Evolutionary conservation across 2,888 invertebrate genomes (phyloP).

Genomic region (Perizoma affinitatum): DNA sequence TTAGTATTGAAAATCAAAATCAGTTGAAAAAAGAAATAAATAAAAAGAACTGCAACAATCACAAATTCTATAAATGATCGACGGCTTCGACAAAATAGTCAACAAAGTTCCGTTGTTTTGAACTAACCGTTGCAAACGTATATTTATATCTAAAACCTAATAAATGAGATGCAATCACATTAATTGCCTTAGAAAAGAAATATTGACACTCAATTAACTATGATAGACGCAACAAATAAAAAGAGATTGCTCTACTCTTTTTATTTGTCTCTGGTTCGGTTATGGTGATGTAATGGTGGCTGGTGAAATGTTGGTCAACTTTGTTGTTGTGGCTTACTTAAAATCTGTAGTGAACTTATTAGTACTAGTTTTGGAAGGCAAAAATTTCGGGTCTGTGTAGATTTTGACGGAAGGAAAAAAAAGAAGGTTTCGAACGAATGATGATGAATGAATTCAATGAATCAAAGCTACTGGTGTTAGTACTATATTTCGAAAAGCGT

Average conservation of each 20-base stretch:
- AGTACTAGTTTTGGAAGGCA: too few species aligned
- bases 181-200: slow-evolving; percentile 44
- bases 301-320: slow-evolving; percentile 7
- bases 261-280: slow-evolving; percentile 3
- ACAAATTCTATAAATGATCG: slow-evolving; percentile 19
- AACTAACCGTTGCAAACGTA: too few species aligned
- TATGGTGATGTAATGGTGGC: slow-evolving; percentile 2
- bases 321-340: background rate
- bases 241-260: slow-evolving; percentile 7
- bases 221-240: slow-evolving; percentile 13
- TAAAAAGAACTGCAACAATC: too few species aligned
- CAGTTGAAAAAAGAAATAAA: too few species aligned
- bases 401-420: too few species aligned
- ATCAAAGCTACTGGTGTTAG: too few species aligned
- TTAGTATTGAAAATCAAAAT: too few species aligned
- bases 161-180: slow-evolving; percentile 42
- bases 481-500: too few species aligned
- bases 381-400: too few species aligned
- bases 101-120: slow-evolving; percentile 21
- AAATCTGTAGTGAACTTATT: too few species aligned
- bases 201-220: slow-evolving; percentile 34
- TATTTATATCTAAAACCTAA: background rate
- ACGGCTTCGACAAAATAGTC: slow-evolving; percentile 14
- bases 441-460: too few species aligned
- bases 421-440: too few species aligned